Evolutionary conservation across 1,140 invertebrate genomes (phyloP).

Genomic region (Drosophila punjabiensis): DNA sequence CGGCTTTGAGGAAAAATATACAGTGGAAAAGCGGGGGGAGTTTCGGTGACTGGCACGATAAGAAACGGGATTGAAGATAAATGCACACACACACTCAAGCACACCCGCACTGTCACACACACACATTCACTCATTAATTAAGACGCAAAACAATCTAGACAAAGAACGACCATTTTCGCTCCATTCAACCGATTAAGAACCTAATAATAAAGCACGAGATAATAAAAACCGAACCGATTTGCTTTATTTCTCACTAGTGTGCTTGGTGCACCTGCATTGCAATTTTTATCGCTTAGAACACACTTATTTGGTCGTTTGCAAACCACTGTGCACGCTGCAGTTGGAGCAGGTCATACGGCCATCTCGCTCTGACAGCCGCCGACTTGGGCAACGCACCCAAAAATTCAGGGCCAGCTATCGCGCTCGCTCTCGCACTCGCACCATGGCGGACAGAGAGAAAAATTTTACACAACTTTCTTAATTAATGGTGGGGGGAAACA

Average conservation of each 20-base stretch:
- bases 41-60: conserved; percentile 62
- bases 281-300: conserved; percentile 2
- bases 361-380: conserved; percentile 50
- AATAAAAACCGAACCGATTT: conserved; percentile 1
- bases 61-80: conserved; percentile 75
- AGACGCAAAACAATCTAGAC: conserved; percentile 54
- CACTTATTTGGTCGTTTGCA: conserved; percentile 13
- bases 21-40: conserved; percentile 26
- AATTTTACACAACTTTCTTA: conserved; percentile 82
- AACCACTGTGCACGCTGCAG: conserved; percentile 71
- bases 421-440: conserved; percentile 59
- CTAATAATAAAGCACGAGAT: conserved; percentile 6
- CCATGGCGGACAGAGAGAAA: conserved; percentile 71
- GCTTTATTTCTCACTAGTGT: neutral
- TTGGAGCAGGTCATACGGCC: conserved; percentile 52
- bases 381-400: conserved; percentile 70
- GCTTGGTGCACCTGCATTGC: conserved; percentile 24
- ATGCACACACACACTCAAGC: conserved; percentile 33
- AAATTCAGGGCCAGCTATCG: conserved; percentile 68
- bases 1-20: conserved; percentile 2
- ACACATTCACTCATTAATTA: conserved; percentile 27
- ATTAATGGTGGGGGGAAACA: conserved; percentile 63
- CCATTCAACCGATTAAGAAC: conserved; percentile 4
- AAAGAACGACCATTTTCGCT: conserved; percentile 27
- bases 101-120: conserved; percentile 20